Percentiles rank a stretch among this genome's conserved stretches.
These are phyloP conservation scores for Psammodynastes pulverulentus DNA, from an alignment of 2,113 vertebrate species.

Conservation along the genomic window DNA sequence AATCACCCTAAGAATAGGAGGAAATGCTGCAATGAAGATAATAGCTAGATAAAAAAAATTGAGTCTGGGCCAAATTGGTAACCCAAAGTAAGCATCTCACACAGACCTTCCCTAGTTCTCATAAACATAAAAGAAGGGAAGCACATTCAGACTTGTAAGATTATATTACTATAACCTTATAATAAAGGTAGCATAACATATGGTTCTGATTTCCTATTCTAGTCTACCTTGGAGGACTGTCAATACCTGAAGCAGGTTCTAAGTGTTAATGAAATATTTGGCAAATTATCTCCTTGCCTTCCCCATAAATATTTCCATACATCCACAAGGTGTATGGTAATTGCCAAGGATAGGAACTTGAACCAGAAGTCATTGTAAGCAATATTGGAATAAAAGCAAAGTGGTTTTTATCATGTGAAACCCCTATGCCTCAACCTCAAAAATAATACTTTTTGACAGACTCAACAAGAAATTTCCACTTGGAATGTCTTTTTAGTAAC, in stretches of 20 bases:
- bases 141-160: background rate
- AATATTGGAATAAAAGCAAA: background rate
- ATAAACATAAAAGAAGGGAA: background rate
- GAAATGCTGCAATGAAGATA: background rate
- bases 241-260: background rate
- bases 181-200: background rate
- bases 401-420: background rate
- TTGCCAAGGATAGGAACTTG: background rate
- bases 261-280: background rate
- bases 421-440: no score
- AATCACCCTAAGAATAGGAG: background rate
- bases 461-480: background rate
- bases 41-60: background rate
- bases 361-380: background rate
- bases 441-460: background rate
- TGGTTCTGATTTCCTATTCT: background rate
- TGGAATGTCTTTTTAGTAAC: background rate
- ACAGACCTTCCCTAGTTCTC: background rate
- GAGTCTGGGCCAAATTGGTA: background rate
- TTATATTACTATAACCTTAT: background rate
- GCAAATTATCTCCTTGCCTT: background rate
- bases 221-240: background rate
- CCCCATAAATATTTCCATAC: background rate
- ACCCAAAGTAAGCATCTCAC: background rate
- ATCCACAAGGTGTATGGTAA: background rate